Percentiles rank a stretch among this genome's conserved stretches.
These are phyloP conservation scores for Phymastichus coffea DNA, from an alignment of 1,140 invertebrate genomes.

Conservation along the genomic window DNA sequence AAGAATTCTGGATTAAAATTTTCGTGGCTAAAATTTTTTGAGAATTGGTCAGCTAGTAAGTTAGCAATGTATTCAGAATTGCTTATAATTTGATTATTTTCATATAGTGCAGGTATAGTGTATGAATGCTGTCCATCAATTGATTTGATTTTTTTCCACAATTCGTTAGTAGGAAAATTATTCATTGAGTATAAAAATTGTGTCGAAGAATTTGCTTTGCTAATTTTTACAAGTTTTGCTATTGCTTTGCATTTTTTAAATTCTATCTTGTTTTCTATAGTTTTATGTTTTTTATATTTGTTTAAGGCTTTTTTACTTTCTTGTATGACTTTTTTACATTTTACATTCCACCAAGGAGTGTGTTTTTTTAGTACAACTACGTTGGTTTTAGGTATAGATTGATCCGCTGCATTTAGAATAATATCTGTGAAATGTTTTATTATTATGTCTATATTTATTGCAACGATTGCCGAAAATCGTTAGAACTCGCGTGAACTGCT, in stretches of 20 bases:
- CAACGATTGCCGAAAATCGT: too few species aligned
- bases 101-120: too few species aligned
- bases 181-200: background rate
- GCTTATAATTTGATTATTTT: too few species aligned
- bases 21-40: too few species aligned
- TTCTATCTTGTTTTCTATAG: background rate
- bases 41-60: too few species aligned
- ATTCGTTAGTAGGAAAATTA: background rate
- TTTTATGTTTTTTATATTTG: too few species aligned
- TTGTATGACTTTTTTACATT: background rate
- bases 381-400: background rate
- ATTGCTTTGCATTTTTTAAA: constrained; percentile 2
- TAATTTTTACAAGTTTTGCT: background rate
- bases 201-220: background rate
- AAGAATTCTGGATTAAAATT: too few species aligned
- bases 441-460: constrained; percentile 30
- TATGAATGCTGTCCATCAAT: background rate
- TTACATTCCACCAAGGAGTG: background rate
- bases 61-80: too few species aligned
- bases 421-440: constrained; percentile 30
- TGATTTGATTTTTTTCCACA: constrained; percentile 2
- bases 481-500: too few species aligned
- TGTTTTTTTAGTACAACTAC: background rate
- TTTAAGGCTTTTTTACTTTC: background rate
- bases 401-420: constrained; percentile 22